These are phyloP conservation scores for Camarhynchus parvulus DNA, from an alignment of 2,113 vertebrate genomes.

Conservation along the genomic window DNA sequence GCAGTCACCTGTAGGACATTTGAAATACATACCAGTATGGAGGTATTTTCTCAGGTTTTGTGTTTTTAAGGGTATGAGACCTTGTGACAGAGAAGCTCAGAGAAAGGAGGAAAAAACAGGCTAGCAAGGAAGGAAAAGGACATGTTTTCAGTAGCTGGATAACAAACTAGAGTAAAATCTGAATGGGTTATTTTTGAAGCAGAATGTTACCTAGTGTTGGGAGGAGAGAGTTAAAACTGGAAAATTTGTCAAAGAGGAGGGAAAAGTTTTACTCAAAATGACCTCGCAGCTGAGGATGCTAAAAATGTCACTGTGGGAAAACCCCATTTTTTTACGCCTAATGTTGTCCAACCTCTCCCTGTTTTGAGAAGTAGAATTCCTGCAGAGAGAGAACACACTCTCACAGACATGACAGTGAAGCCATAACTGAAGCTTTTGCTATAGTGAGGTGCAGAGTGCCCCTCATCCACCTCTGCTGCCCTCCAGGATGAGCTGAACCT, in stretches of 20 bases:
- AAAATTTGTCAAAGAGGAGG: not conserved
- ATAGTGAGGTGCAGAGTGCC: not conserved
- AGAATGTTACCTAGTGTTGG: not conserved
- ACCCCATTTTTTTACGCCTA: not conserved
- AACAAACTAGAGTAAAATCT: not conserved
- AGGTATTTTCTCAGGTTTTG: not conserved
- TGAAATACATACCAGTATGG: not conserved
- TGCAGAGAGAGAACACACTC: not conserved
- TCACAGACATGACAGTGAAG: not conserved
- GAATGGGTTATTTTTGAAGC: not conserved
- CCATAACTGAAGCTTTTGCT: not conserved
- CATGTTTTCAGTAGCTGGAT: not conserved
- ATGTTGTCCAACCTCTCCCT: not conserved
- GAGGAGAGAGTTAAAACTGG: not conserved
- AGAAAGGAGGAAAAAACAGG: not conserved
- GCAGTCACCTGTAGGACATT: not conserved
- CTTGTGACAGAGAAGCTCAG: not conserved
- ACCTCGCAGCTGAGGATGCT: not conserved
- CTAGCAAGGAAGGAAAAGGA: not conserved
- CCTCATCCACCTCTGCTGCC: not conserved
- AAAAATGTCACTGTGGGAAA: not conserved
- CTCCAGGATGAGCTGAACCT: not conserved
- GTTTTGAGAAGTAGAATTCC: not conserved
- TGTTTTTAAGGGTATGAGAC: not conserved
- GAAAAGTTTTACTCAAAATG: not conserved